Evolutionary conservation across 1,140 invertebrate genomes (phyloP).

Genomic region (Bacillus rossius): DNA sequence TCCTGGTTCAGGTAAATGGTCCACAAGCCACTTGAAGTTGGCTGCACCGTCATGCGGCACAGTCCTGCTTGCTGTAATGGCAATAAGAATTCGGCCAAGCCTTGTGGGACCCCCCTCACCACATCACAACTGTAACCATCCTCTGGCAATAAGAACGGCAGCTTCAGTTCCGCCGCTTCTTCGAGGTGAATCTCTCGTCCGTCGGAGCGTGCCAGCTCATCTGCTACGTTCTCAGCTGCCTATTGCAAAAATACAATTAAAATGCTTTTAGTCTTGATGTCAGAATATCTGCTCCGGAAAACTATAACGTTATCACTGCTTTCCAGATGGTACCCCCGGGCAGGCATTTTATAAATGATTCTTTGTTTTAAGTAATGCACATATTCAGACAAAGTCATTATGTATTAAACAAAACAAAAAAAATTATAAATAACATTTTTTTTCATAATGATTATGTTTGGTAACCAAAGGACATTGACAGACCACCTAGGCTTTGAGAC

Average conservation of each 20-base stretch:
- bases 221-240: constrained; percentile 89
- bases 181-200: constrained; percentile 74
- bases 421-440: no score
- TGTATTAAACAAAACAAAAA: no score
- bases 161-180: constrained; percentile 82
- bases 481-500: no score
- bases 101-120: constrained; percentile 86
- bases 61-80: constrained; percentile 81
- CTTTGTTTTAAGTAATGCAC: no score
- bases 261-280: no score
- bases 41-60: constrained; percentile 84
- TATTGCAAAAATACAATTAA: constrained; percentile 22
- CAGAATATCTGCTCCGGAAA: no score
- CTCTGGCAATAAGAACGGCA: constrained; percentile 90
- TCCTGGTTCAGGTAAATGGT: constrained; percentile 80
- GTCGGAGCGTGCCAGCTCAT: constrained; percentile 85
- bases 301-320: no score
- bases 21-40: constrained; percentile 87
- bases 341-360: no score
- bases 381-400: no score
- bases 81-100: constrained; percentile 85
- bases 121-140: constrained; percentile 98
- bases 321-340: no score
- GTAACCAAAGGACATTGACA: no score
- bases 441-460: no score